Evolutionary conservation across 2,888 invertebrate genomes (phyloP).

Genomic region (Pharmacophagus antenor): DNA sequence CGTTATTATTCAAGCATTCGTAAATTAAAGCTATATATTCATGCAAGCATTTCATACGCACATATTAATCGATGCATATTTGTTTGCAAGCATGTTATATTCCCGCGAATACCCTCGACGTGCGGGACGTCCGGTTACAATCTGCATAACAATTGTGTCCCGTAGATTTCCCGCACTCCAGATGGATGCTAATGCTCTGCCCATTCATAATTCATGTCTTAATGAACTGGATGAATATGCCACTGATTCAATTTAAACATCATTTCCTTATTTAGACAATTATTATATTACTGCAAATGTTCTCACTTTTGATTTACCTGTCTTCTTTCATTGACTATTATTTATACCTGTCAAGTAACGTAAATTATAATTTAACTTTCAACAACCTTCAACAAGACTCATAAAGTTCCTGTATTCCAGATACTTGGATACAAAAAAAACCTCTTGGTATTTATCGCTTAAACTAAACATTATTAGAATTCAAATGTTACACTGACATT

Average conservation of each 20-base stretch:
- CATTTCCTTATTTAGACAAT: neutral
- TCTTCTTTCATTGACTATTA: neutral
- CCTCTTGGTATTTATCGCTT: too few species aligned
- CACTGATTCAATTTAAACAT: slow-evolving; percentile 17
- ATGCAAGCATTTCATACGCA: slow-evolving; percentile 29
- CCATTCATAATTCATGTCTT: slow-evolving; percentile 76
- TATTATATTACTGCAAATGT: neutral
- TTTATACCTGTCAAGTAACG: too few species aligned
- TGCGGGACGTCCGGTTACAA: slow-evolving; percentile 68
- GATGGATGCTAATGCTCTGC: slow-evolving; percentile 72
- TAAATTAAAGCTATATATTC: slow-evolving; percentile 18
- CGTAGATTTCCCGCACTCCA: slow-evolving; percentile 61
- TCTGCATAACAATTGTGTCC: slow-evolving; percentile 76
- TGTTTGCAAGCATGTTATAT: slow-evolving; percentile 64
- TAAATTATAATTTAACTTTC: too few species aligned
- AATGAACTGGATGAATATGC: slow-evolving; percentile 66
- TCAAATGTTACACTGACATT: neutral
- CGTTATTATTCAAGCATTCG: neutral
- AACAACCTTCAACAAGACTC: too few species aligned
- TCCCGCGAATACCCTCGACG: slow-evolving; percentile 51
- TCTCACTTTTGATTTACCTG: neutral
- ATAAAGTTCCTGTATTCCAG: neutral
- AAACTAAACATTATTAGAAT: neutral
- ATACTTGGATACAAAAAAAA: too few species aligned
- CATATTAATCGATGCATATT: slow-evolving; percentile 37